A percentile compares a stretch with the other conserved stretches of the same genome.
These are phyloP conservation scores for Lucilia sericata DNA, from an alignment of 1,140 invertebrate genomes.

Conservation along the genomic window DNA sequence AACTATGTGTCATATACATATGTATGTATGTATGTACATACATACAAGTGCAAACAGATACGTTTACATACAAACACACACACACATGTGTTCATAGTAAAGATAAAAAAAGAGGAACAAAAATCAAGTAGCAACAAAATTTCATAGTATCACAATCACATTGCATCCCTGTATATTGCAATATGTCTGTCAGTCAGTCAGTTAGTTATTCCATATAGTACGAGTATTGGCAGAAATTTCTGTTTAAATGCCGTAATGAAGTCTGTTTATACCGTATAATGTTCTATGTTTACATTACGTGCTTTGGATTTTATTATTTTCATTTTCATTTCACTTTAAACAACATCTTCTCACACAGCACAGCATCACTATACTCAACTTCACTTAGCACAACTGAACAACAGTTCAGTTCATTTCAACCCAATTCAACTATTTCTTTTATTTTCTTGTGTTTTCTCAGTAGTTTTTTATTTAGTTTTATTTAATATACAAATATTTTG, in stretches of 20 bases:
- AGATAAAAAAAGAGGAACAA: background rate
- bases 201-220: background rate
- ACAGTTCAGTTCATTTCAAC: background rate
- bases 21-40: too few relatives aligned
- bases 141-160: background rate
- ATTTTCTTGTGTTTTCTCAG: background rate
- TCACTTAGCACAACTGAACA: too few relatives aligned
- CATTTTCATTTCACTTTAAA: constrained; percentile 20
- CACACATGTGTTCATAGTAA: background rate
- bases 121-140: background rate
- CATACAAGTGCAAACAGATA: background rate
- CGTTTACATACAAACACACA: background rate
- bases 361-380: background rate
- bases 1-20: background rate
- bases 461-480: background rate
- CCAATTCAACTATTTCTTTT: background rate
- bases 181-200: background rate
- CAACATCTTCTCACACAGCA: too few relatives aligned
- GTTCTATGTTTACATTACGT: constrained; percentile 66
- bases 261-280: constrained; percentile 68
- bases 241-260: constrained; percentile 68
- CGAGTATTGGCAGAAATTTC: constrained; percentile 54
- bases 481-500: constrained; percentile 5
- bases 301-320: constrained; percentile 65
- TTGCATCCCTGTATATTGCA: background rate